Evolutionary conservation across 1,140 invertebrate species (phyloP), one percentile per base, ranked within the genome.

Genomic region (Macrocentrus cingulum): DNA sequence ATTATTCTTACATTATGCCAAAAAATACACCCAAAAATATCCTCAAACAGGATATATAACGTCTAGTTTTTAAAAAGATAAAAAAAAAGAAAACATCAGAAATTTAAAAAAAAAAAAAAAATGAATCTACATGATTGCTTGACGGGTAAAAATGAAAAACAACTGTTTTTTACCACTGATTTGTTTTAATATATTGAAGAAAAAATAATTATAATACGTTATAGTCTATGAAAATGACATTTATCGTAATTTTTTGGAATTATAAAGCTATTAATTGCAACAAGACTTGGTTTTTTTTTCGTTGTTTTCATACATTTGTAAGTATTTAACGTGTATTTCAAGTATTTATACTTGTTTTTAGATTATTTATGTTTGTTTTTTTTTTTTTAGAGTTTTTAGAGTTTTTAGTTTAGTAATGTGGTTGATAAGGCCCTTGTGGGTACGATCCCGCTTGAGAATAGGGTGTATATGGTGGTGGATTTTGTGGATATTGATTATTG

Each of bases 381-480:
- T 39, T 11, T 39, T 34, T 11, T 34, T 34, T 34, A 6, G 4
- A n/a, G 8, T 15, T 39, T 39, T 39, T 15, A 39, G 8, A 4
- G 8, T 15, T n/a, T 8, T n/a, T n/a, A n/a, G 15, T 39, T 13
- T 39, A 39, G 36, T 39, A 39, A 13, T 3, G 36, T 39, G 64
- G 64, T 3, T 66, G 56, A 59, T 69, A 66, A 44, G 13, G 45
- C 9, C 37, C 50, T 19, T 44, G 32, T 15, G 48, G 56, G 37
- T 64, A 59, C 4, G 66, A 56, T 23, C 54, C 45, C 2, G 49
- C 39, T 58, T 60, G 58, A 18, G 62, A 45, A 45, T 75, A 68
- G 22, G 60, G 11, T 18, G 72, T 66, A 45, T 76, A 76, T 32
- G 72, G 68, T 52, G 74, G 74, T 61, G 72, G 74, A 51, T 68